Percentiles rank a stretch among this genome's conserved stretches.
phyloP scores from a whole-genome alignment of 2,113 vertebrate genomes.

The Gnathonemus longibarbis region DNA sequence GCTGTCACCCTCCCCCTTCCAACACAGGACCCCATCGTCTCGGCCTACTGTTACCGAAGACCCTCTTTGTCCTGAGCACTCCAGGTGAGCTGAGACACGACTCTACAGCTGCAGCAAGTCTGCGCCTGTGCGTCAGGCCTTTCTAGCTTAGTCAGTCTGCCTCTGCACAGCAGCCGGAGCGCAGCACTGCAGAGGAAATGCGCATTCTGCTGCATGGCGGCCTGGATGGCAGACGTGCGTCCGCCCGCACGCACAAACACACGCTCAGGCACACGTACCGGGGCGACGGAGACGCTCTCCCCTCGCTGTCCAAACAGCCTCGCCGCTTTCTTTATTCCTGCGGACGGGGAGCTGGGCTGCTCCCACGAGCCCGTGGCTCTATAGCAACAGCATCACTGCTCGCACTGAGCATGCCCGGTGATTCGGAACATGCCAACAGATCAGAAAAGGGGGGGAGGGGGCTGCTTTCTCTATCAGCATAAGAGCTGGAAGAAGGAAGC shows the following conservation, averaged over 20 bases:
- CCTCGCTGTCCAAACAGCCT: background rate
- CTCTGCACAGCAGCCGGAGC: background rate
- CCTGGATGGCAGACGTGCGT: no score
- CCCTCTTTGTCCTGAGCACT: background rate
- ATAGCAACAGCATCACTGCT: slow-evolving; percentile 33
- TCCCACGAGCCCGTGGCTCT: slow-evolving; percentile 25
- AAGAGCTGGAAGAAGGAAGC: background rate
- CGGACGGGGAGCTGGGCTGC: slow-evolving; percentile 3
- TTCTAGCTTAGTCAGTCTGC: background rate
- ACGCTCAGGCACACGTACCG: background rate
- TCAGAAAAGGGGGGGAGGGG: slow-evolving; percentile 30
- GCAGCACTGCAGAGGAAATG: slow-evolving; percentile 12
- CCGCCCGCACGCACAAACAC: background rate
- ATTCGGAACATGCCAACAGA: slow-evolving; percentile 28
- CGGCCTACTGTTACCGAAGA: background rate
- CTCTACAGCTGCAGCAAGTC: background rate
- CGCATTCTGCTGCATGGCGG: background rate
- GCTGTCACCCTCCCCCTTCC: background rate
- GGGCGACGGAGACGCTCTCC: background rate
- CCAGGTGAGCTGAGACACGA: background rate
- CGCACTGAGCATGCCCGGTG: slow-evolving; percentile 29
- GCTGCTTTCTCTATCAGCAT: background rate
- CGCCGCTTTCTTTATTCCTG: background rate
- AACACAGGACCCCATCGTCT: background rate
- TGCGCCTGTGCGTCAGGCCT: background rate